Percentiles rank a stretch among this genome's conserved stretches.
These are phyloP conservation scores for Stramonita haemastoma DNA, from an alignment of 2,888 invertebrate species.

Conservation along the genomic window DNA sequence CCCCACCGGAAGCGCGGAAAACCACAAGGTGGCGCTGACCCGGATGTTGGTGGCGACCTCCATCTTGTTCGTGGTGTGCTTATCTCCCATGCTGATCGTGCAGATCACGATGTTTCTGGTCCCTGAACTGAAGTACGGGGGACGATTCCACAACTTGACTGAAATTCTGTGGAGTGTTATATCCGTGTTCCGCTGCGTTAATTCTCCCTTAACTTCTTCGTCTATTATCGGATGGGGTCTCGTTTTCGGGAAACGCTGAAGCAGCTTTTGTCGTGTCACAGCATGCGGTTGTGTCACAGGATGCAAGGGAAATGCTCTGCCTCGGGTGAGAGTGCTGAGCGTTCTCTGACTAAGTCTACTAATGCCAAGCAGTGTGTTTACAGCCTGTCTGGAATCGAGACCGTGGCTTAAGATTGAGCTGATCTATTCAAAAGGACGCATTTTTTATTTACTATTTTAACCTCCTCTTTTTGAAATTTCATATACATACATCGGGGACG, in stretches of 20 bases:
- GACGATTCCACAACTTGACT: conserved; percentile 5
- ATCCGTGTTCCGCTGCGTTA: conserved; percentile 3
- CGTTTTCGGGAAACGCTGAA: conserved; percentile 11
- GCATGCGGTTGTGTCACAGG: neutral
- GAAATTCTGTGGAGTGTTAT: neutral
- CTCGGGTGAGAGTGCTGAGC: too few relatives aligned
- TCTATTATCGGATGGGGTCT: conserved; percentile 22
- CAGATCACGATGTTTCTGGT: conserved; percentile 20
- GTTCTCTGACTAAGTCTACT: too few relatives aligned
- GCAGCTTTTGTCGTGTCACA: neutral
- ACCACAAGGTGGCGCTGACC: conserved; percentile 19
- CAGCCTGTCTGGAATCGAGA: too few relatives aligned
- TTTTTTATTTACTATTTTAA: too few relatives aligned
- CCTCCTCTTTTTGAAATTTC: too few relatives aligned
- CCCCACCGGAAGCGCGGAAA: neutral
- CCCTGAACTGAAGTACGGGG: conserved; percentile 21
- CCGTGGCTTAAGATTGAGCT: too few relatives aligned
- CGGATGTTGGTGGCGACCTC: conserved; percentile 24
- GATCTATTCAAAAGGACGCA: too few relatives aligned
- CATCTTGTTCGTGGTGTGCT: conserved; percentile 12
- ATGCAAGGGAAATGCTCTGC: too few relatives aligned
- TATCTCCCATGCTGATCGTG: conserved; percentile 5
- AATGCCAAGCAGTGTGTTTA: too few relatives aligned
- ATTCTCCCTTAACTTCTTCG: conserved; percentile 28
- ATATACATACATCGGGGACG: too few relatives aligned